Conservation (phyloP, 2,888 invertebrate species). For the Horisme vitalbata region DNA sequence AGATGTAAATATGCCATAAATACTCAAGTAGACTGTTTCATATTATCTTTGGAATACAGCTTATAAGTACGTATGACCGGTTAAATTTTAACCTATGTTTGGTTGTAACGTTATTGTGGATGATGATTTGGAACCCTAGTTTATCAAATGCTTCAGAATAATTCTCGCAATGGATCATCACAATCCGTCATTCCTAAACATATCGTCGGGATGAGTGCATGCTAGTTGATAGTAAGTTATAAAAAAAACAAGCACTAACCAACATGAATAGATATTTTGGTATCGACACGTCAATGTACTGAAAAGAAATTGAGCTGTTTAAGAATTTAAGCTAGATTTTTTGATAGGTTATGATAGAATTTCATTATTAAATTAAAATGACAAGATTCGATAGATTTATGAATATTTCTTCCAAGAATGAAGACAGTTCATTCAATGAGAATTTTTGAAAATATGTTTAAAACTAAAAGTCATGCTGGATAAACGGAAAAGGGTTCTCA, state of each 20-base stretch:
- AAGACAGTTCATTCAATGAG: constrained; percentile 22
- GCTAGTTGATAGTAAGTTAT: constrained; percentile 6
- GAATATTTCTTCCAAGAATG: constrained; percentile 8
- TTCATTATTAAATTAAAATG: neutral
- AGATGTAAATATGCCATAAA: too few species aligned
- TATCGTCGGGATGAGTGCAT: constrained; percentile 11
- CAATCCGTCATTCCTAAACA: too few species aligned
- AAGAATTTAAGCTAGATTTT: constrained; percentile 3
- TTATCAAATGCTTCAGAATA: too few species aligned
- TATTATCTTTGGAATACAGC: too few species aligned
- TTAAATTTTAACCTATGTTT: too few species aligned
- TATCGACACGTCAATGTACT: constrained; percentile 18
- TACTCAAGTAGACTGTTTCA: too few species aligned
- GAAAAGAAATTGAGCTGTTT: constrained; percentile 28
- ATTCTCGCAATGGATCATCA: too few species aligned
- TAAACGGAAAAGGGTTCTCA: constrained; percentile 64
- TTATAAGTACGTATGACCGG: too few species aligned
- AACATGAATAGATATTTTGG: constrained; percentile 16
- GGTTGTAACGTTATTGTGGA: too few species aligned
- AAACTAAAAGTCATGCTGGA: constrained; percentile 59
- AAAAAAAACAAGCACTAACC: constrained; percentile 15
- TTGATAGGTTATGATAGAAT: constrained; percentile 1
- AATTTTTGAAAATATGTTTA: constrained; percentile 18
- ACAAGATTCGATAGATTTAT: neutral
- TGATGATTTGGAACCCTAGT: too few species aligned